Percentiles rank a stretch among this genome's conserved stretches.
Evolutionary conservation across 2,113 vertebrate genomes (phyloP).

Genomic region (Sphaerodactylus townsendi): DNA sequence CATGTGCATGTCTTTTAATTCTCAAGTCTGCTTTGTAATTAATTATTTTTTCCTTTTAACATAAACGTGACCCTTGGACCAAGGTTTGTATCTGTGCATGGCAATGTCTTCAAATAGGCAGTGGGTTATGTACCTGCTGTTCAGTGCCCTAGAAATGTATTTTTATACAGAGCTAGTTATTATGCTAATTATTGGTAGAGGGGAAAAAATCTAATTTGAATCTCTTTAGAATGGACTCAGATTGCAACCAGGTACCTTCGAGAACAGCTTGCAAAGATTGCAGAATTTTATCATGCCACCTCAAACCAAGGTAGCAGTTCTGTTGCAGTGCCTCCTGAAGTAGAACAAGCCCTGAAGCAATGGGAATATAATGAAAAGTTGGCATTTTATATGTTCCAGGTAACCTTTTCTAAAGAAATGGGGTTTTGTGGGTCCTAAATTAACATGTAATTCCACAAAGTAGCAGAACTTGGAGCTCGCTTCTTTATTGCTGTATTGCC

Average conservation of each 20-base stretch:
- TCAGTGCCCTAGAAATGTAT: background rate
- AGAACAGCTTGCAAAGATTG: slow-evolving; percentile 78
- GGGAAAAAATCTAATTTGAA: background rate
- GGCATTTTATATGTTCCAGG: slow-evolving; percentile 82
- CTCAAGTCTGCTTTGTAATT: background rate
- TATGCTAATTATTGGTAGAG: background rate
- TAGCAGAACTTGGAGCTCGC: background rate
- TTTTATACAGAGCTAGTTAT: background rate
- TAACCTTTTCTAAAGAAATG: slow-evolving; percentile 18
- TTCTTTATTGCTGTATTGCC: background rate
- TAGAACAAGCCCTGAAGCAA: slow-evolving; percentile 77
- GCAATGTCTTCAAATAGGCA: rapidly evolving
- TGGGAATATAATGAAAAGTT: slow-evolving; percentile 82
- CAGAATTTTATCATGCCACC: slow-evolving; percentile 73
- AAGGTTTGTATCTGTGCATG: rapidly evolving
- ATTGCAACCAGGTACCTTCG: slow-evolving; percentile 78
- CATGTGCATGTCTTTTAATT: background rate
- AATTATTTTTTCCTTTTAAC: background rate
- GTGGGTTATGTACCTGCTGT: background rate
- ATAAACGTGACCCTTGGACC: background rate
- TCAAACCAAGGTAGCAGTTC: slow-evolving; percentile 56
- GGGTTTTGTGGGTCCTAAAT: background rate
- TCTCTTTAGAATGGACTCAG: slow-evolving; percentile 77
- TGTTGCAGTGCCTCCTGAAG: slow-evolving; percentile 65
- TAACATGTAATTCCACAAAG: slow-evolving; percentile 13